Percentiles rank a stretch among this genome's conserved stretches.
Conservation (phyloP, 2,888 invertebrate species). For the Cerceris ruficornis region DNA sequence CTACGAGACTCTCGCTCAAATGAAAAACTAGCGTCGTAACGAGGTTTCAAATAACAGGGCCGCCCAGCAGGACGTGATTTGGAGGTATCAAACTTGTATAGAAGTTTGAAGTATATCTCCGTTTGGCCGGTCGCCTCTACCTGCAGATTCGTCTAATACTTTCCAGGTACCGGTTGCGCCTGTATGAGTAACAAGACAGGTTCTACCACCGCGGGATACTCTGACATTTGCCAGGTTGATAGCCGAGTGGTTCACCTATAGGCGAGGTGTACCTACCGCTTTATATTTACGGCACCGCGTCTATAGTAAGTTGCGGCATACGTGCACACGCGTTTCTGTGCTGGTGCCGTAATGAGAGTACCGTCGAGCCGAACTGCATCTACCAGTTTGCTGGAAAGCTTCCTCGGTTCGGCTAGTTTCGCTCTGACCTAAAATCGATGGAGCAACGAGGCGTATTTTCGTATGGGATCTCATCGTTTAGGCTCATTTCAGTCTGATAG, state of each 20-base stretch:
- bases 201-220: slow-evolving; percentile 70
- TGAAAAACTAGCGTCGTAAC: not conserved
- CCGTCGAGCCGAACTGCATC: slow-evolving; percentile 7
- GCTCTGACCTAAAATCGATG: not conserved
- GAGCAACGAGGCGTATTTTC: too few species aligned
- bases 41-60: not conserved
- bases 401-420: slow-evolving; percentile 1
- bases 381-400: slow-evolving; percentile 12
- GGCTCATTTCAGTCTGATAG: too few species aligned
- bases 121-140: slow-evolving; percentile 13
- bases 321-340: slow-evolving; percentile 19
- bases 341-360: slow-evolving; percentile 32
- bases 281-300: slow-evolving; percentile 41
- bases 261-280: slow-evolving; percentile 55
- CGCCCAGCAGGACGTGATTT: not conserved
- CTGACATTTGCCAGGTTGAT: slow-evolving; percentile 79
- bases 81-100: not conserved
- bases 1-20: not conserved
- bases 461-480: too few species aligned
- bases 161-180: slow-evolving; percentile 27
- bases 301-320: not conserved
- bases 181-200: slow-evolving; percentile 57
- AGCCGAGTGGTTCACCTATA: slow-evolving; percentile 78
- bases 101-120: not conserved
- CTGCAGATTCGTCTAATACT: slow-evolving; percentile 53